A percentile compares a stretch with the other conserved stretches of the same genome.
Conservation (phyloP, 2,113 vertebrate species). For the Oriolus oriolus region DNA sequence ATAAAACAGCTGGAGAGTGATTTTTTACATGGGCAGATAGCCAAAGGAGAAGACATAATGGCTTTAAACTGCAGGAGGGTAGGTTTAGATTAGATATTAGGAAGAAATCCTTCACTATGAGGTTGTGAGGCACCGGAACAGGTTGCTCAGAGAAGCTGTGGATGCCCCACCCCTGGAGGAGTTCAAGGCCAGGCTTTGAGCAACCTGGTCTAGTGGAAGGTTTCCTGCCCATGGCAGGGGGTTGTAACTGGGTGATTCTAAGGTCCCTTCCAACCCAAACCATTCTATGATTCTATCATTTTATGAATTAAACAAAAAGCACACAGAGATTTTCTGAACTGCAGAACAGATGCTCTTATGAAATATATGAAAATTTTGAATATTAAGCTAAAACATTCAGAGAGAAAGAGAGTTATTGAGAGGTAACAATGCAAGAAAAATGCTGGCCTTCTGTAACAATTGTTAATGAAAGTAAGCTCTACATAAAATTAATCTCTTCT, state of each 20-base stretch:
- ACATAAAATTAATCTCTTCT: background rate
- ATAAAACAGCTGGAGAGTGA: background rate
- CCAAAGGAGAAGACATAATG: background rate
- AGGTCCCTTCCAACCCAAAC: background rate
- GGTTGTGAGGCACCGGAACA: background rate
- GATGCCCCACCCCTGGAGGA: fast-evolving
- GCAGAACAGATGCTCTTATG: background rate
- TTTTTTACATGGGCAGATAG: background rate
- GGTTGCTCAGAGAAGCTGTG: background rate
- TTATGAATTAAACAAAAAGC: background rate
- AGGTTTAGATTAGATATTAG: background rate
- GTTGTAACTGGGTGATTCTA: background rate
- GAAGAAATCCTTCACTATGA: background rate
- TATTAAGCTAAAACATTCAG: background rate
- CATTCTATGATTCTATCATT: background rate
- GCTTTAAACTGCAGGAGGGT: background rate
- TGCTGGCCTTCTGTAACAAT: background rate
- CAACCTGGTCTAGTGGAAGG: background rate
- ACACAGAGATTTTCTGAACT: background rate
- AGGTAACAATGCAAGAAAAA: background rate
- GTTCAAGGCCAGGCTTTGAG: background rate
- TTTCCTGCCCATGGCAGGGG: background rate
- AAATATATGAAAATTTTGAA: background rate
- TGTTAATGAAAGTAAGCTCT: background rate
- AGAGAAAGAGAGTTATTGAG: background rate